Evolutionary conservation across 2,797 vertebrate genomes (phyloP), one percentile per base, ranked within the genome.

Genomic region (Fratercula arctica): DNA sequence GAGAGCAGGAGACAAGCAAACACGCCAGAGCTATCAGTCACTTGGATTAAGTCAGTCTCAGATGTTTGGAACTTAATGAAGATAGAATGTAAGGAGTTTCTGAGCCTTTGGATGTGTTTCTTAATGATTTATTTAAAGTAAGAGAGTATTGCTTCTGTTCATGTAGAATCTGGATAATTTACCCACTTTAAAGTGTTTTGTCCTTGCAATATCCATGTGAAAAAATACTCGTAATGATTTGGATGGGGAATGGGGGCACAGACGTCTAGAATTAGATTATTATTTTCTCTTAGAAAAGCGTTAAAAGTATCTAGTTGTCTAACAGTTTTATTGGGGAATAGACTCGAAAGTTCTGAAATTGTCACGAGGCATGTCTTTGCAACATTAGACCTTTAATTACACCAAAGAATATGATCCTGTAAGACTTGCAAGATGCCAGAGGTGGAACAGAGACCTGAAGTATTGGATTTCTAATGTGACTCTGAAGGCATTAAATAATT

Each of bases 1-100:
- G 35, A 29, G 69, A 69, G 25, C 21, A 16, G 48, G 54, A 41
- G 41, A 37, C 5, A 53, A 37, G 29, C 6, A 50, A 70, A 64
- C 28, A 7, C 1, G 1, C 24, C 24, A 33, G 53, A 64, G 12
- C 19, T 60, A 28, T 23, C 51, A 1, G 1, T 41, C 1, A 4
- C 28, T 74, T 51, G 23, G 35, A 19, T 75, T 56, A 66, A 69
- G 33, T 56, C 50, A 16, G 23, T 50, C 41, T 54, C 37, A 12
- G 16, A 48, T 81, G 50, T 46, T 68, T 68, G n/a, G 48, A 25
- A 86, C 25, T 74, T 88, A 84, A 88, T 74, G 75, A 93, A 90
- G 85, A 50, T 31, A 64, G 54, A 93, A 72, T 48, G 26, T 26
- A 68, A 53, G 25, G 57, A 43, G 12, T 86, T 92, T 68, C 31